Evolutionary conservation across 1,140 invertebrate species (phyloP).

Genomic region (Drosophila watanabei): DNA sequence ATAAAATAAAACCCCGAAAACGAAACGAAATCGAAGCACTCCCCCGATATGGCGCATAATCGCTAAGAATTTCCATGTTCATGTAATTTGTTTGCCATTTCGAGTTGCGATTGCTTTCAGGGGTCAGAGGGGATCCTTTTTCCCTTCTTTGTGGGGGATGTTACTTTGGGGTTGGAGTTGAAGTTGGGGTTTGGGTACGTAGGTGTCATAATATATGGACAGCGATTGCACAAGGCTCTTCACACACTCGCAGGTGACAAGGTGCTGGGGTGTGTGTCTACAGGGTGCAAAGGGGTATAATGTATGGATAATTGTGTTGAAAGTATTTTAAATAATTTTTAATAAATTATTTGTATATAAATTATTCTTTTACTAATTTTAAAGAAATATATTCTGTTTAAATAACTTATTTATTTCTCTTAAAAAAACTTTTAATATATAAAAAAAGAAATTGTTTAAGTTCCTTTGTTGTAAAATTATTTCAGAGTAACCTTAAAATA

Average conservation of each 20-base stretch:
- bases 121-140: not conserved
- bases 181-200: not conserved
- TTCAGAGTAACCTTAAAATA: not conserved
- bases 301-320: too few species aligned
- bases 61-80: constrained; percentile 48
- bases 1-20: constrained; percentile 15
- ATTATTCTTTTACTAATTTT: not conserved
- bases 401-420: not conserved
- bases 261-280: not conserved
- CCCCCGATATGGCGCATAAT: constrained; percentile 52
- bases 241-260: constrained; percentile 29
- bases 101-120: constrained; percentile 24
- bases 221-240: constrained; percentile 46
- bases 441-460: not conserved
- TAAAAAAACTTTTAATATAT: not conserved
- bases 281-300: not conserved
- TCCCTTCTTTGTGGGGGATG: not conserved
- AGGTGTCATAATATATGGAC: constrained; percentile 55
- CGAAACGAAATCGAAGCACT: constrained; percentile 27
- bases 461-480: not conserved
- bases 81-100: constrained; percentile 56
- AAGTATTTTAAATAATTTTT: not conserved
- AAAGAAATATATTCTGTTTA: not conserved
- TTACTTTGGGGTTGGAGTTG: not conserved
- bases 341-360: not conserved